Percentiles rank a stretch among this genome's conserved stretches.
These are phyloP conservation scores for Rhinolophus ferrumequinum DNA, from an alignment of 2,113 vertebrate species.

Conservation along the genomic window DNA sequence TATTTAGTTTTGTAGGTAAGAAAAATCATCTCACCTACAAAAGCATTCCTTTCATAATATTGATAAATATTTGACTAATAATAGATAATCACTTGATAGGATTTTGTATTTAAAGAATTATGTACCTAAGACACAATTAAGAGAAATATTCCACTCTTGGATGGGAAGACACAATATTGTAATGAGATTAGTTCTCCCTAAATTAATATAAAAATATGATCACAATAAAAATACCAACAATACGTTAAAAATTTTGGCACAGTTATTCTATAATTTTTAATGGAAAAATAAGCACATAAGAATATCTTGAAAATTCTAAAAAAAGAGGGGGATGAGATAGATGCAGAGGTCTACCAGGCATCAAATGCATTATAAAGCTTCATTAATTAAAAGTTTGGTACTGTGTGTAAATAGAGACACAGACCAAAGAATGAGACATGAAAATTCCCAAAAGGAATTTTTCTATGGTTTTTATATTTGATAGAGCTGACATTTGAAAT, in stretches of 20 bases:
- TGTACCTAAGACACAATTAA: neutral
- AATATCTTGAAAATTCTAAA: neutral
- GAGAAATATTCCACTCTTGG: neutral
- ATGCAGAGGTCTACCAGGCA: neutral
- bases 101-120: slow-evolving; percentile 20
- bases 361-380: slow-evolving; percentile 42
- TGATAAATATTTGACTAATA: neutral
- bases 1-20: slow-evolving; percentile 4
- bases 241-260: neutral
- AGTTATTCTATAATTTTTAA: slow-evolving; percentile 24
- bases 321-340: neutral
- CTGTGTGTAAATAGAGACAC: neutral
- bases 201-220: slow-evolving; percentile 18
- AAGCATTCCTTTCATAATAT: neutral
- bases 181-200: neutral
- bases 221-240: slow-evolving; percentile 36
- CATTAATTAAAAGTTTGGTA: neutral
- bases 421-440: slow-evolving; percentile 20
- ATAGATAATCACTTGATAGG: slow-evolving; percentile 1
- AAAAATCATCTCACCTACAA: slow-evolving; percentile 19
- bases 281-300: neutral
- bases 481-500: slow-evolving; percentile 13
- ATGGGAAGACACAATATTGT: neutral
- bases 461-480: slow-evolving; percentile 1
- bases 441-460: neutral